These are phyloP conservation scores for Drosophila pruinosa DNA, from an alignment of 1,140 invertebrate genomes.

Conservation along the genomic window DNA sequence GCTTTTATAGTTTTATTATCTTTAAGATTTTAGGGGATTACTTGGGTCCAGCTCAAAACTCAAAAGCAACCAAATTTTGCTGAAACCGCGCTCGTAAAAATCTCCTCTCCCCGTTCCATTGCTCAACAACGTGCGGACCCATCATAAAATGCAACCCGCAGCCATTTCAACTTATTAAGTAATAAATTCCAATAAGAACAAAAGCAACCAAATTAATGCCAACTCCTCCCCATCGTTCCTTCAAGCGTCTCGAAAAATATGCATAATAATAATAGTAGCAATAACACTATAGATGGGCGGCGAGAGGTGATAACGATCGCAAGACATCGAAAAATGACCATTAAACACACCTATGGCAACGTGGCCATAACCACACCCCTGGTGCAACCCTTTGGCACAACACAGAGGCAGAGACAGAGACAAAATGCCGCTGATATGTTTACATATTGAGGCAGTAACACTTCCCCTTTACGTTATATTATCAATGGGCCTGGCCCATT, in stretches of 20 bases:
- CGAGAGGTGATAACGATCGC: conserved; percentile 72
- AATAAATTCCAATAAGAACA: conserved; percentile 80
- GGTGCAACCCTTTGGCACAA: conserved; percentile 58
- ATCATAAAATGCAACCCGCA: conserved; percentile 36
- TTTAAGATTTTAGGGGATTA: conserved; percentile 45
- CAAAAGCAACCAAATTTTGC: conserved; percentile 57
- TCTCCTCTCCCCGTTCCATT: neutral
- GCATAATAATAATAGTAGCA: conserved; percentile 65
- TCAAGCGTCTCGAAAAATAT: conserved; percentile 42
- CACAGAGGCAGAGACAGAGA: conserved; percentile 26
- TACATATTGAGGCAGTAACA: conserved; percentile 28
- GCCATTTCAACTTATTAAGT: conserved; percentile 74
- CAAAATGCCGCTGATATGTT: conserved; percentile 57
- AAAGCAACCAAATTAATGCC: conserved; percentile 42
- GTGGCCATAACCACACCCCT: conserved; percentile 35
- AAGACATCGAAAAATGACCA: conserved; percentile 79
- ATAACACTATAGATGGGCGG: conserved; percentile 40
- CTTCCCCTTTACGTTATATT: conserved; percentile 15
- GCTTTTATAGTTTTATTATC: conserved; percentile 78
- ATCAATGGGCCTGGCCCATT: conserved; percentile 74
- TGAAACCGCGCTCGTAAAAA: conserved; percentile 73
- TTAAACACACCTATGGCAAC: conserved; percentile 70
- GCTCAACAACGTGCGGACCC: neutral
- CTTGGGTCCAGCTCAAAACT: conserved; percentile 51
- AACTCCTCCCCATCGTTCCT: neutral